These are phyloP conservation scores for Microplitis deprimator DNA, from an alignment of 2,888 invertebrate species.

Conservation along the genomic window DNA sequence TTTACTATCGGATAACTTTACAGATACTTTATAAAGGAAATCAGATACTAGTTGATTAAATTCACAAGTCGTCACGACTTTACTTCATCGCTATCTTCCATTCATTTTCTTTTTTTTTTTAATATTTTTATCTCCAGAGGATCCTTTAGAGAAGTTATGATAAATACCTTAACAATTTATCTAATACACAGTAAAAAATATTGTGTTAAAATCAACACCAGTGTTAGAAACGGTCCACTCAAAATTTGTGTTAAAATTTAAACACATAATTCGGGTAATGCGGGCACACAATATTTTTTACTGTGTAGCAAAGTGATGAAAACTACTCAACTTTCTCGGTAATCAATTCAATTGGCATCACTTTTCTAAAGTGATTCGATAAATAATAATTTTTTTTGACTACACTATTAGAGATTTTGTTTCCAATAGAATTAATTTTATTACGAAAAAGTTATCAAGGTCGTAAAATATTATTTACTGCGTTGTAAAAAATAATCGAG, in stretches of 20 bases:
- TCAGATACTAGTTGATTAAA: constrained; percentile 35
- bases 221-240: too few species aligned
- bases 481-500: background rate
- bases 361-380: background rate
- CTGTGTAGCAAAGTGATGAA: too few species aligned
- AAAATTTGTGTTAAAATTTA: too few species aligned
- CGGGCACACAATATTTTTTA: too few species aligned
- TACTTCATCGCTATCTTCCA: constrained; percentile 5
- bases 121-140: background rate
- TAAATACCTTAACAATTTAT: too few species aligned
- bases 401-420: background rate
- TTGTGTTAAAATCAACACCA: too few species aligned
- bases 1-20: constrained; percentile 14
- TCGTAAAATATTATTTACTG: background rate
- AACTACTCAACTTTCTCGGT: background rate
- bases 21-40: constrained; percentile 22
- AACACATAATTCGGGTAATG: too few species aligned
- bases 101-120: background rate
- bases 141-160: background rate
- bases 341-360: background rate
- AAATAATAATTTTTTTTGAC: background rate
- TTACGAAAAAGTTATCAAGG: background rate
- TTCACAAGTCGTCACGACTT: constrained; percentile 22
- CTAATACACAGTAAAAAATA: too few species aligned
- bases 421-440: background rate